Base-by-base conservation (phyloP, 2,888 invertebrate genomes). In the Noctua fimbriata region DNA sequence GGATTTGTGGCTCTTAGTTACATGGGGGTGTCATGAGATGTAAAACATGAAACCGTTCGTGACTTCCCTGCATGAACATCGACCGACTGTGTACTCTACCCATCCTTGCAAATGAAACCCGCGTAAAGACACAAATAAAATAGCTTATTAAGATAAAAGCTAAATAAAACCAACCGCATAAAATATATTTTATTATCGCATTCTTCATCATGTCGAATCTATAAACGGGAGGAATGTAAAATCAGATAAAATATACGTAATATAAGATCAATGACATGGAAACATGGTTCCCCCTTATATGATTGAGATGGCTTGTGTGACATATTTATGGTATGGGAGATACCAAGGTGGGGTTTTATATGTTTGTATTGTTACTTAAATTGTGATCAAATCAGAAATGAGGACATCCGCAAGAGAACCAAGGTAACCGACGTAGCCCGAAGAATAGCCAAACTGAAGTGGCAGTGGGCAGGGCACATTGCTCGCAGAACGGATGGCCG, bases 261-360 rank as follows among this genome's bases (percentile, higher is more conserved):
- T 47, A 82, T 73, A 47, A 49, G 47, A 58, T 32, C 60, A 55
- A 58, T 58, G 69, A 32, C 10, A 63, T 24, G 36, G 49, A 73
- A 71, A 78, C 10, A 72, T 74, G 72, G 72, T 12, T 58, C 28
- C 16, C 69, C 49, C 18, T 72, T 47, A 24, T 49, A 75, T 75
- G 79, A 79, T 84, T 44, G 55, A 74, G 60, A 60, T 69, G 28
- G 21, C 69, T 36, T 12, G 73, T 2, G 3, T 44, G 74, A 69
- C 79, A 74, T 71, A 36, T 84, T 79, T 83, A 83, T 65, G 60
- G 32, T 36, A 70, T 73, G 32, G n/a, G 70, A 73, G 66, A 79
- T 60, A 65, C n/a, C n/a, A 1, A 71, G 16, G 76, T 44, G 9
- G 9, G 14, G 24, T 65, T 78, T 77, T 70, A 55, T 71, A 28